Conservation (phyloP, 2,888 invertebrate species). For the Volucella bombylans region DNA sequence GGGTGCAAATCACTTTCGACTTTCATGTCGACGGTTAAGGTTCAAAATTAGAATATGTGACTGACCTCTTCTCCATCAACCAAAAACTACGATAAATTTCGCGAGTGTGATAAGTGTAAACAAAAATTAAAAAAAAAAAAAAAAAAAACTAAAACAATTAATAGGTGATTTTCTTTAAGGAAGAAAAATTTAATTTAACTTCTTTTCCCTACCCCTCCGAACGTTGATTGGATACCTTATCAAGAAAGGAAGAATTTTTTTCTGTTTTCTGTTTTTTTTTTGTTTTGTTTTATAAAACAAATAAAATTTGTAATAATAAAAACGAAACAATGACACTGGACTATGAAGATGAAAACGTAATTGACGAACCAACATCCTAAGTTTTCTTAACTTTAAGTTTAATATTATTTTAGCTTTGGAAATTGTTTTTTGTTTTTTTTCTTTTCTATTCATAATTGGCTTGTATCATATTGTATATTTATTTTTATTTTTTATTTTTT, state of each 20-base stretch:
- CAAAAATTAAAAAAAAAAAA: neutral
- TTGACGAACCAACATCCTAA: constrained; percentile 72
- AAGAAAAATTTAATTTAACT: constrained; percentile 37
- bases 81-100: constrained; percentile 22
- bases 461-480: constrained; percentile 2
- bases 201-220: neutral
- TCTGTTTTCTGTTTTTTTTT: constrained; percentile 25
- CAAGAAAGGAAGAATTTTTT: constrained; percentile 18
- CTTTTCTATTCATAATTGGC: constrained; percentile 3
- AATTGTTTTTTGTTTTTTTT: constrained; percentile 2
- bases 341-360: constrained; percentile 82
- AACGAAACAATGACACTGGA: constrained; percentile 80
- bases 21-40: constrained; percentile 57
- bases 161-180: constrained; percentile 37
- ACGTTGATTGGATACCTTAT: constrained; percentile 15
- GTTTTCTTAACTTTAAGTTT: constrained; percentile 42
- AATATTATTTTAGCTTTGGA: constrained; percentile 48
- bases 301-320: neutral
- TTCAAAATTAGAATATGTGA: constrained; percentile 21
- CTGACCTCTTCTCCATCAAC: neutral
- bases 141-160: constrained; percentile 6
- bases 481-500: constrained; percentile 20
- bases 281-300: constrained; percentile 13
- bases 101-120: constrained; percentile 32
- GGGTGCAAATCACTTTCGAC: constrained; percentile 49